Base-by-base conservation (phyloP, 2,113 vertebrate species). In the Sylvicapra grimmia region DNA sequence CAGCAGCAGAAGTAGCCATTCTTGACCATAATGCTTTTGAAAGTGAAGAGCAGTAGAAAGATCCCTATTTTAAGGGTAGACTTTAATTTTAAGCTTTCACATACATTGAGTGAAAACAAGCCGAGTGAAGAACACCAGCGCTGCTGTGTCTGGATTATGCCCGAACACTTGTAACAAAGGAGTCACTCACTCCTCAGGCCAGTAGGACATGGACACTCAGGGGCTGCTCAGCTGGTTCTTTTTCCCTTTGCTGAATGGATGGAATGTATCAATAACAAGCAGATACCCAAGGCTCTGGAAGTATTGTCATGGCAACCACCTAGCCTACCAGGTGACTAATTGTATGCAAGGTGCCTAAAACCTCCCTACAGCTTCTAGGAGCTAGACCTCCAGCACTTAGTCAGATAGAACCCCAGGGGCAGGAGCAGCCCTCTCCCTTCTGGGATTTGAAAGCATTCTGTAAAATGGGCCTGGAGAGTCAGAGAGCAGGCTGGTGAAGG, bases 221-320 rank as follows among this genome's bases (percentile, higher is more conserved):
- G 53, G n/a, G 12, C 21, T 72, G 4, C 36, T 92, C 25, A 1
- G 2, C 75, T 29, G 5, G 18, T 80, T 75, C 16, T 88, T 31
- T 47, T 77, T 12, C 6, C 21, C 27, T 47, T 68, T 75, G 13
- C 61, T 83, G 82, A 94, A 51, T 56, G 54, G 93, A 91, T 58
- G 51, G 79, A 89, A 12, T 82, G 1, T 90, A 63, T 86, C 96
- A 94, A 53, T 94, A 92, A 44, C 63, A 15, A n/a, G 86, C 79
- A 96, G 72, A 88, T 53, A 25, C 47, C 15, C 1, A 54, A 96
- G 21, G 51, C 18, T 75, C 65, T 5, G 49, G 53, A 23, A 61
- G 21, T 1, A 58, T 97, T 93, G 91, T 36, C 92, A 93, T 96
- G 95, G 93, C 85, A 98, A 97, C 92, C 91, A 53, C 72, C 87